Evolutionary conservation across 1,140 invertebrate species (phyloP).

Genomic region (Hycleus phaleratus): DNA sequence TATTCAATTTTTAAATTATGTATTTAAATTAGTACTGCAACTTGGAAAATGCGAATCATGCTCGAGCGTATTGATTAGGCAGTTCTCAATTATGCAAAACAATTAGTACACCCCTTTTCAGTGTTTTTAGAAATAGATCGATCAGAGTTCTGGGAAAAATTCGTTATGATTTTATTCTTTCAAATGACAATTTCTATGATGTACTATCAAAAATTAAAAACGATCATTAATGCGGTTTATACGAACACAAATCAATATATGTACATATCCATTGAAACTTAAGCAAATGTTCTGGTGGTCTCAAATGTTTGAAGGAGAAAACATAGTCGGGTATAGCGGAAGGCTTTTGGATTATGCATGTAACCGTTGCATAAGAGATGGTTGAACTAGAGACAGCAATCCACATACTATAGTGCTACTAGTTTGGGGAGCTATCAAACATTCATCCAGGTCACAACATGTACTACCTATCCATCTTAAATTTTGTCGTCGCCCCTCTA

Average conservation of each 20-base stretch:
- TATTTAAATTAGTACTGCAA: slow-evolving; percentile 5
- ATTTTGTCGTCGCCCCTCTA: slow-evolving; percentile 19
- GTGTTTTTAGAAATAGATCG: too few species aligned
- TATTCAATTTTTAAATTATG: too few species aligned
- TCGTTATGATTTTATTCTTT: too few species aligned
- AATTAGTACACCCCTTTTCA: slow-evolving; percentile 10
- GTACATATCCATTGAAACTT: too few species aligned
- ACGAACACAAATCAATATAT: too few species aligned
- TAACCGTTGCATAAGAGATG: slow-evolving; percentile 21
- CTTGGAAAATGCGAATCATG: slow-evolving; percentile 6
- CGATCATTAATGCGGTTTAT: too few species aligned
- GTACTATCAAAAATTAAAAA: too few species aligned
- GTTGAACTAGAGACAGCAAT: slow-evolving; percentile 18
- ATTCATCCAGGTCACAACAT: slow-evolving; percentile 23
- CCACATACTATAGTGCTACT: slow-evolving; percentile 15
- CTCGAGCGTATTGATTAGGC: slow-evolving; percentile 7
- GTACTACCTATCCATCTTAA: slow-evolving; percentile 19
- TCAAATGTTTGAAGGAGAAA: too few species aligned
- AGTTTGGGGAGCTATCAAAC: slow-evolving; percentile 15
- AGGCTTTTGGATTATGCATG: slow-evolving; percentile 19
- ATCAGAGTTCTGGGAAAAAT: too few species aligned
- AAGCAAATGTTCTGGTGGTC: too few species aligned
- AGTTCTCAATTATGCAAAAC: slow-evolving; percentile 13
- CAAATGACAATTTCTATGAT: too few species aligned
- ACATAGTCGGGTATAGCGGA: not conserved